Evolutionary conservation across 2,113 vertebrate species (phyloP), one percentile per base, ranked within the genome.

Genomic region (Macquaria australasica): DNA sequence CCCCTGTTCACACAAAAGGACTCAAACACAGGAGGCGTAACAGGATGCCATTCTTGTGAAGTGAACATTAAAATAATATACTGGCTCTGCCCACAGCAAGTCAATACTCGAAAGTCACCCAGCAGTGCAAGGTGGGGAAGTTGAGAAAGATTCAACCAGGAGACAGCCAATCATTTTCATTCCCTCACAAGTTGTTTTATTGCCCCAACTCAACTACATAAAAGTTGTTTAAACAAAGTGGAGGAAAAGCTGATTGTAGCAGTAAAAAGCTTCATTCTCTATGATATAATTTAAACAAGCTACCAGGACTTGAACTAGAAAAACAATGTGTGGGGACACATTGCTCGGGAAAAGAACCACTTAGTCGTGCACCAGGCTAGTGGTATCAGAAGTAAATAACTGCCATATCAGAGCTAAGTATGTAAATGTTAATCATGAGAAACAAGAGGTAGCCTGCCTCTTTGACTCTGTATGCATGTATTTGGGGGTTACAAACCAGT

Each of bases 251-350:
- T 34, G 34, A 34, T 34, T 5, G 34, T 34, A 34, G 34, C 34
- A 34, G 34, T 34, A 34, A 59, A 58, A 41, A 43, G 18, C 51
- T 34, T 73, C 31, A 55, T 58, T 50, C 6, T 39, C 8, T 68
- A 34, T 34, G 9, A 72, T 16, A 39, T 23, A 28, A 43, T 28
- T 59, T 60, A 59, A 53, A 1, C 2, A 58, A 53, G 20, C 50
- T 16, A 16, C 12, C 9, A 23, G 34, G 20, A 62, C 11, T 34
- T 71, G 20, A 75, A 37, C 20, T 1, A 34, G 43, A 62, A 69
- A 85, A 71, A 55, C 23, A 34, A 50, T 50, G 39, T 18, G 74
- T 62, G 21, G n/a, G 50, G 34, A 51, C 34, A 21, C 51, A 43
- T 43, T 50, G 16, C 18, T 37, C 12, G 2, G 31, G 5, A 68